These are phyloP conservation scores for Rhea pennata DNA, from an alignment of 2,113 vertebrate genomes.

Conservation along the genomic window DNA sequence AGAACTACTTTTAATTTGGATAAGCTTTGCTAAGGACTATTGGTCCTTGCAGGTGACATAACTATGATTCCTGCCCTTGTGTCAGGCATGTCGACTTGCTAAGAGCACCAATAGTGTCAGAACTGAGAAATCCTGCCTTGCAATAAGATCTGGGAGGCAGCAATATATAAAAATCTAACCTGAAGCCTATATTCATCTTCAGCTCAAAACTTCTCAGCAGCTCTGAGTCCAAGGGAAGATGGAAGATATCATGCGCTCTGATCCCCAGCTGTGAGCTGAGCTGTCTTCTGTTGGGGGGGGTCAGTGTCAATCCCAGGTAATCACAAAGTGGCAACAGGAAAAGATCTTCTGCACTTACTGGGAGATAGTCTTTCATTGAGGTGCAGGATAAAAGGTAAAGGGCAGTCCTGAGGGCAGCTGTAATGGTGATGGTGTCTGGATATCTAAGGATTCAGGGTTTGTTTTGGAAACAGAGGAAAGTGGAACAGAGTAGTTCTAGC, in stretches of 20 bases:
- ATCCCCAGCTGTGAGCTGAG: neutral
- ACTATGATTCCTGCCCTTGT: neutral
- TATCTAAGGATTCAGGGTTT: neutral
- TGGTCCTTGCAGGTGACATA: neutral
- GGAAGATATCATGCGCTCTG: neutral
- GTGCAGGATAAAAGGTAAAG: neutral
- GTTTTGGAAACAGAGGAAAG: neutral
- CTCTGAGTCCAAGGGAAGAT: neutral
- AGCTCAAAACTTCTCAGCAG: neutral
- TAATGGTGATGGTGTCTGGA: neutral
- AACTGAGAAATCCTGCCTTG: neutral
- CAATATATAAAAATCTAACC: neutral
- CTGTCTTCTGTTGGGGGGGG: neutral
- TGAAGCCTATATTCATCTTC: neutral
- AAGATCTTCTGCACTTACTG: neutral
- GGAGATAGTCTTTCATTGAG: neutral
- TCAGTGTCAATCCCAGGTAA: neutral
- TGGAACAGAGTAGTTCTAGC: neutral
- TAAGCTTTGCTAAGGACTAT: neutral
- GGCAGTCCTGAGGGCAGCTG: neutral
- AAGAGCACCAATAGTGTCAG: neutral
- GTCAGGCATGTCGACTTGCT: neutral
- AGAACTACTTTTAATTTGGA: neutral
- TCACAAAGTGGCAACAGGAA: neutral
- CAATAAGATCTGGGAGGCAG: neutral